Evolutionary conservation across 2,888 invertebrate species (phyloP).

Genomic region (Ectemnius lituratus): DNA sequence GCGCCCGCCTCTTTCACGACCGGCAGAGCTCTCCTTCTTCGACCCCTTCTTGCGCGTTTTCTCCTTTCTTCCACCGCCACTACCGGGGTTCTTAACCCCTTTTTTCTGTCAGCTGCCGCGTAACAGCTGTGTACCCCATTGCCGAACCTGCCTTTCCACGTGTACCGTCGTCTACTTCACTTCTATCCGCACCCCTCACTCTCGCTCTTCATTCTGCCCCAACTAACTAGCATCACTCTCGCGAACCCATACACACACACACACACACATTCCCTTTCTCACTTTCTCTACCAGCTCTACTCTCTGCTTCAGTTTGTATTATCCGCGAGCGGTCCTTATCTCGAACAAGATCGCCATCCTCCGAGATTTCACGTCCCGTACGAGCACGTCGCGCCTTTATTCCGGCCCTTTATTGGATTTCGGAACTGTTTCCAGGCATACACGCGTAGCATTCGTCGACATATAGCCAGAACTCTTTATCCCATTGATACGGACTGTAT

Average conservation of each 20-base stretch:
- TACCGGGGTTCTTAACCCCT: constrained; percentile 75
- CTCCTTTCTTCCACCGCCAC: constrained; percentile 48
- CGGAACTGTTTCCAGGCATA: constrained; percentile 10
- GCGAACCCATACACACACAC: constrained; percentile 14
- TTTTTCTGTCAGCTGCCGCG: constrained; percentile 75
- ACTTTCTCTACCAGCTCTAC: too few species aligned
- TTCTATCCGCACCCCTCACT: neutral
- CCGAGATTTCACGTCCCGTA: constrained; percentile 35
- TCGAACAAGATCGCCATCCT: constrained; percentile 31
- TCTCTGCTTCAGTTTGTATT: constrained; percentile 34
- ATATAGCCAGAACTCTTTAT: neutral
- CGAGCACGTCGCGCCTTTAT: constrained; percentile 21
- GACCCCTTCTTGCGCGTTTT: constrained; percentile 53
- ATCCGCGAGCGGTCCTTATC: constrained; percentile 49
- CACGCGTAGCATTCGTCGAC: neutral
- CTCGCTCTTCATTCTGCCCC: constrained; percentile 13
- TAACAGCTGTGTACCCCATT: constrained; percentile 71
- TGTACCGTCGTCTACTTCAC: constrained; percentile 4
- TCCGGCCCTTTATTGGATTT: constrained; percentile 41
- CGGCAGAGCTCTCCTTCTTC: constrained; percentile 48
- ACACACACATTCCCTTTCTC: too few species aligned
- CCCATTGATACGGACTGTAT: too few species aligned
- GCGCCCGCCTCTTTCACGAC: constrained; percentile 45
- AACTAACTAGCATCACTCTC: constrained; percentile 40
- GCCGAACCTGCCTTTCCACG: constrained; percentile 34